These are phyloP conservation scores for Heliopora coerulea DNA, from an alignment of 92 coral and sea anemone genomes.

Conservation along the genomic window DNA sequence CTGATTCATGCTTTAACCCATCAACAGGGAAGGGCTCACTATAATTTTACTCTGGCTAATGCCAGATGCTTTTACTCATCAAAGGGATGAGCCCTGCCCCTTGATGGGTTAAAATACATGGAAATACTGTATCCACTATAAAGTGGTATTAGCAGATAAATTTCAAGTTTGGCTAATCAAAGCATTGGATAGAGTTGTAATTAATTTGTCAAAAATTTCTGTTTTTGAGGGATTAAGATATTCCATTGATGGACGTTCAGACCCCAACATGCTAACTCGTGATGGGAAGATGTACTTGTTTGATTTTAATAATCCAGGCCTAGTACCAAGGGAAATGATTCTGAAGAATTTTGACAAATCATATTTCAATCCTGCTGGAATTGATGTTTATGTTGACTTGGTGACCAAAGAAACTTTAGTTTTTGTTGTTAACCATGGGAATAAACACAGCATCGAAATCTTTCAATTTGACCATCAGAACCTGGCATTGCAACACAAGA, in stretches of 20 bases:
- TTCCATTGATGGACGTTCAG: conserved; percentile 39
- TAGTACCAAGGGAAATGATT: conserved; percentile 53
- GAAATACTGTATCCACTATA: too few relatives aligned
- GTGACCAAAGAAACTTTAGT: conserved; percentile 55
- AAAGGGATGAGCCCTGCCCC: too few relatives aligned
- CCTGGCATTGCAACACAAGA: conserved; percentile 56
- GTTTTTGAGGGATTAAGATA: conserved; percentile 66
- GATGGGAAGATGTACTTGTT: conserved; percentile 61
- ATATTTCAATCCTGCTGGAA: conserved; percentile 83
- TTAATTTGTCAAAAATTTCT: too few relatives aligned
- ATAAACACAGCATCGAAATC: conserved; percentile 72
- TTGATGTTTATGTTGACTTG: conserved; percentile 69
- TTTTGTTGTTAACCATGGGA: conserved; percentile 77
- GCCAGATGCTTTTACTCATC: too few relatives aligned
- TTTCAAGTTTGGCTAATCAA: too few relatives aligned
- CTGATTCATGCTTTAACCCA: too few relatives aligned
- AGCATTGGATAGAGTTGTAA: too few relatives aligned
- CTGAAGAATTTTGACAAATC: conserved; percentile 65
- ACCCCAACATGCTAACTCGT: conserved; percentile 61
- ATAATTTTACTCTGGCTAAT: too few relatives aligned
- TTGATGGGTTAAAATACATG: too few relatives aligned
- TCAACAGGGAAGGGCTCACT: too few relatives aligned
- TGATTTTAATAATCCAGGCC: conserved; percentile 61
- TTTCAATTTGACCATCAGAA: conserved; percentile 70
- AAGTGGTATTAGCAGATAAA: too few relatives aligned